A percentile compares a stretch with the other conserved stretches of the same genome.
These are phyloP conservation scores for Cherax destructor DNA, from an alignment of 1,140 invertebrate species.

Conservation along the genomic window DNA sequence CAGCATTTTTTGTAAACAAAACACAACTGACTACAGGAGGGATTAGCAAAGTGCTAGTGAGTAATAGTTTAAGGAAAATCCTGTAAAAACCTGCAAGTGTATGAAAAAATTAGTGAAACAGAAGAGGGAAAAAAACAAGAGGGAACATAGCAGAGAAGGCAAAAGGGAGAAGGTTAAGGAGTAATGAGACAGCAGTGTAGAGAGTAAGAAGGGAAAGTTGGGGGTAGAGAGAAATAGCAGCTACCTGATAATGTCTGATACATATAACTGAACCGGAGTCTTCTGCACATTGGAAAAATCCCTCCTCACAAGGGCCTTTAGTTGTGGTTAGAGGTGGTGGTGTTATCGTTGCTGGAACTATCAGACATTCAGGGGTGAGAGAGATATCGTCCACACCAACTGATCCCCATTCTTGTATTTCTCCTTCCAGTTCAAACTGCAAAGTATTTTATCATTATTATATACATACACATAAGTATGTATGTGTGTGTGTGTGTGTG, in stretches of 20 bases:
- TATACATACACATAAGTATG: background rate
- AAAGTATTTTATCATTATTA: background rate
- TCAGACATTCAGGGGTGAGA: constrained; percentile 47
- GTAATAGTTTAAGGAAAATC: too few species aligned
- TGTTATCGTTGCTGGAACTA: background rate
- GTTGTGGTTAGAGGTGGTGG: constrained; percentile 29
- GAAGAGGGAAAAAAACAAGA: too few species aligned
- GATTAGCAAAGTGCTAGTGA: too few species aligned
- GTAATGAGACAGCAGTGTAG: background rate
- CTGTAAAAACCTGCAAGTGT: too few species aligned
- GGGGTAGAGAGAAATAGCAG: background rate
- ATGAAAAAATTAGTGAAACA: too few species aligned
- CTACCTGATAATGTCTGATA: constrained; percentile 20
- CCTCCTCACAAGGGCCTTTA: constrained; percentile 4
- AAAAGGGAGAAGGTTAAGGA: too few species aligned
- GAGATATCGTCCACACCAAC: constrained; percentile 62
- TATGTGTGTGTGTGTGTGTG: background rate
- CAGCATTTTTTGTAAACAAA: too few species aligned
- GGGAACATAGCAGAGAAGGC: too few species aligned
- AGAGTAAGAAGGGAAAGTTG: background rate
- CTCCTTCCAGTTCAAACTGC: constrained; percentile 14
- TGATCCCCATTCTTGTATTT: constrained; percentile 21
- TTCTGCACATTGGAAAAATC: constrained; percentile 11
- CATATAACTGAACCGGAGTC: background rate
- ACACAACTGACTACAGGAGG: too few species aligned